Base-by-base conservation (phyloP, 2,113 vertebrate species). In the Pseudopipra pipra region DNA sequence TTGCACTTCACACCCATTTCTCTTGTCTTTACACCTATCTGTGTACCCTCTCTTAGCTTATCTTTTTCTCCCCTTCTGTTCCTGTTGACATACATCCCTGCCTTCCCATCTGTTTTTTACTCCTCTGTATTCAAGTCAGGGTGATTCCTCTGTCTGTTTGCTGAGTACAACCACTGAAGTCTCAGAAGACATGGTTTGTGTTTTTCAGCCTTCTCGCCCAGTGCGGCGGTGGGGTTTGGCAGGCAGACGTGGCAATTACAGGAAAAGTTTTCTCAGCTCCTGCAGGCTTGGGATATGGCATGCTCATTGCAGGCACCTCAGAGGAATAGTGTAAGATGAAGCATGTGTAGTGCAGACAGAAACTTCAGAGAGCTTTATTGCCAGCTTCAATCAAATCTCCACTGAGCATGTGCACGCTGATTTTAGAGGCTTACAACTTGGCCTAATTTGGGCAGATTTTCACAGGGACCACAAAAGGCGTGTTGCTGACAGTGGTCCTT, bases 361-460 rank as follows among this genome's bases (percentile, higher is more conserved):
- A 89, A 76, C 68, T 80, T 86, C 27, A 55, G 75, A 77, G 79
- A 71, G 72, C 63, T 80, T 63, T 77, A 33, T 47, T 94, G 79
- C 76, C 83, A 86, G 31, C 75, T 86, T 81, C 63, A 37, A 13
- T 86, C 80, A 95, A 77, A 84, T 20, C 65, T 85, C 55, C 49
- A 43, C 52, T 68, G 92, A 90, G 92, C 88, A 74, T 95, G 93
- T 85, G 80, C 80, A 21, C 33, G 30, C 46, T 83, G 59, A 52
- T 90, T 88, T 78, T 3, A 37, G 67, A 91, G 82, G 63, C 87
- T 94, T 92, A 71, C 75, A 84, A 11, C 79, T 93, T 94, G 90
- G 85, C 96, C 96, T 94, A 92, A 95, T 96, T 97, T 96, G 92
- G 95, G 81, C 87, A 93, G 80, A 83, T 96, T 96, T 92, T 95